phyloP scores from a whole-genome alignment of 2,888 invertebrate species.

The Ochropacha duplaris region DNA sequence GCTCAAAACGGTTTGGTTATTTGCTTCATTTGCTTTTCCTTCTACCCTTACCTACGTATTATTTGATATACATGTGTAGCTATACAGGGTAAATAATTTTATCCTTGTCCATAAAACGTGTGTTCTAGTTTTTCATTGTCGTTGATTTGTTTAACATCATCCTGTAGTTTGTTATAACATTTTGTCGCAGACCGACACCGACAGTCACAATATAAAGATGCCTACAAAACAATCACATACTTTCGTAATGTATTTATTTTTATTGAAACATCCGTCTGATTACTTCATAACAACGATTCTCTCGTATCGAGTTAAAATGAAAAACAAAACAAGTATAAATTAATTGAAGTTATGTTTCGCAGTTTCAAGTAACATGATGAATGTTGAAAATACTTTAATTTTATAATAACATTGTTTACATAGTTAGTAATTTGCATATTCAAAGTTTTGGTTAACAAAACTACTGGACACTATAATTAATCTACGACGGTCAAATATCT shows the following conservation, averaged over 20 bases:
- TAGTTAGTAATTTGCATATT: neutral
- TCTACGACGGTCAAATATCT: neutral
- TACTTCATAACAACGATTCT: neutral
- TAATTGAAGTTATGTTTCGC: too few species aligned
- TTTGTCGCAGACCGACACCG: constrained; percentile 16
- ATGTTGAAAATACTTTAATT: neutral
- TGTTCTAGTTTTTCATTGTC: constrained; percentile 22
- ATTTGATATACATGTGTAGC: constrained; percentile 11
- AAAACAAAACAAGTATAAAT: too few species aligned
- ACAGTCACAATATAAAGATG: constrained; percentile 44
- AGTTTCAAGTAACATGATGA: neutral
- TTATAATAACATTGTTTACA: neutral
- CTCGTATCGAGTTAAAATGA: neutral
- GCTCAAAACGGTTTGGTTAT: constrained; percentile 94
- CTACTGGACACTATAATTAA: neutral
- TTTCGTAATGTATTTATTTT: neutral
- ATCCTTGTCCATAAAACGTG: constrained; percentile 16
- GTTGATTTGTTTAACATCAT: constrained; percentile 20
- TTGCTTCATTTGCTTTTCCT: constrained; percentile 32
- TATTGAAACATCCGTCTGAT: neutral
- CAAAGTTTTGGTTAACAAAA: neutral
- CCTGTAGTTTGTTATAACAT: constrained; percentile 30
- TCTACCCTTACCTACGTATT: neutral
- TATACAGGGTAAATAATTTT: constrained; percentile 16
- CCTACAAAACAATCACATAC: constrained; percentile 18